Percentiles rank a stretch among this genome's conserved stretches.
Evolutionary conservation across 2,888 invertebrate species (phyloP).

Genomic region (Drosophila atripex): DNA sequence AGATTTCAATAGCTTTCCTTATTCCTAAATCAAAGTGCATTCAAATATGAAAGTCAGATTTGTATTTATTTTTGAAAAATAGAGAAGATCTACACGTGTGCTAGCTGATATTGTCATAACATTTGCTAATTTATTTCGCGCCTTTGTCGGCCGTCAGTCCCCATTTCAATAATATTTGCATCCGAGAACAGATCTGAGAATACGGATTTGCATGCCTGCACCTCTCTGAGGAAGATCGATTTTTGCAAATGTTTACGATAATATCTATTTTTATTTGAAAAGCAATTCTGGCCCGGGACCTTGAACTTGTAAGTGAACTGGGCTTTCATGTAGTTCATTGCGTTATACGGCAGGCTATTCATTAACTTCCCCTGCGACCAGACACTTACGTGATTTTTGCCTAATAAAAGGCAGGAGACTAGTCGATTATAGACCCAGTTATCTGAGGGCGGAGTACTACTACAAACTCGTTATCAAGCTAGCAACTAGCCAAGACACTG

Average conservation of each 20-base stretch:
- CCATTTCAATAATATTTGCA: conserved; percentile 48
- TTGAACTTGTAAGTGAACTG: conserved; percentile 12
- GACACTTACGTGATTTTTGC: conserved; percentile 28
- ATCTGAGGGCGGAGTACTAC: background rate
- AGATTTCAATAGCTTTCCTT: too few species aligned
- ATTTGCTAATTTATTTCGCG: conserved; percentile 15
- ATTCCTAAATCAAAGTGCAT: conserved; percentile 4
- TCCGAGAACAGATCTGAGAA: conserved; percentile 19
- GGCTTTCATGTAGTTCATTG: conserved; percentile 12
- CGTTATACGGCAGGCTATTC: conserved; percentile 11
- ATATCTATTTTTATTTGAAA: conserved; percentile 9
- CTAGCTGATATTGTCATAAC: background rate
- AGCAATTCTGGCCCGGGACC: background rate
- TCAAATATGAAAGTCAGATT: conserved; percentile 1
- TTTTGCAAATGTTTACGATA: conserved; percentile 5
- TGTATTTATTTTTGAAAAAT: background rate
- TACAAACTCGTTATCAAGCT: conserved; percentile 9
- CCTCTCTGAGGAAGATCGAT: background rate
- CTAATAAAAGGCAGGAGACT: conserved; percentile 24
- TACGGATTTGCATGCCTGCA: conserved; percentile 28
- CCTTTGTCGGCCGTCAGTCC: conserved; percentile 1
- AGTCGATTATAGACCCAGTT: conserved; percentile 25
- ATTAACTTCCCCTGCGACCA: conserved; percentile 6
- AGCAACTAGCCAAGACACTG: conserved; percentile 4
- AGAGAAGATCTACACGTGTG: conserved; percentile 10